phyloP scores from a whole-genome alignment of 2,888 invertebrate species.

The Schizotus pectinicornis region DNA sequence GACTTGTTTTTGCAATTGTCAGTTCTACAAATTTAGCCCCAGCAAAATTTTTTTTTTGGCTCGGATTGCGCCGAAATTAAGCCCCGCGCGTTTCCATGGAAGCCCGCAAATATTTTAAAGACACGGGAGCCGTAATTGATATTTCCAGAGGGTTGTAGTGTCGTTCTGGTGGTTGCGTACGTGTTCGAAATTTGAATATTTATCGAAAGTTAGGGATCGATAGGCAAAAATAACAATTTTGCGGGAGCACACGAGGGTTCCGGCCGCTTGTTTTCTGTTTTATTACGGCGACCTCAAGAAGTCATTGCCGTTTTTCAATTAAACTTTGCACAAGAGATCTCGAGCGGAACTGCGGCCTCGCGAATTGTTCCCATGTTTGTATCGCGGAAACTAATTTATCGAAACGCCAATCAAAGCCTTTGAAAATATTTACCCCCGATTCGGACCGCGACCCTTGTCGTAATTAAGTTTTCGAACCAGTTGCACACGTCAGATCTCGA shows the following conservation, averaged over 20 bases:
- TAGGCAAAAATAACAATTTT: no score
- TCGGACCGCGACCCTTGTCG: slow-evolving; percentile 28
- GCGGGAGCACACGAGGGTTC: not conserved
- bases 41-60: no score
- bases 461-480: slow-evolving; percentile 3
- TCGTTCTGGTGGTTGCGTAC: no score
- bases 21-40: no score
- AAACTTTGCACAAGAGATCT: slow-evolving; percentile 43
- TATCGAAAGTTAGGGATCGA: no score
- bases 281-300: slow-evolving; percentile 28
- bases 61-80: no score
- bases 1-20: no score
- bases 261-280: slow-evolving; percentile 10
- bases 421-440: slow-evolving; percentile 40
- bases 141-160: no score
- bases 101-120: no score
- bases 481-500: not conserved
- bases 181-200: no score
- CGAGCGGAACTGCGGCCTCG: slow-evolving; percentile 32
- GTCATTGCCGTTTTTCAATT: slow-evolving; percentile 44
- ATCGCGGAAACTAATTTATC: slow-evolving; percentile 45
- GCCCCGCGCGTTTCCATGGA: no score
- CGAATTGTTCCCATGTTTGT: slow-evolving; percentile 39
- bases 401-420: slow-evolving; percentile 44
- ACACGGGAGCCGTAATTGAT: no score